Evolutionary conservation across 1,140 invertebrate genomes (phyloP), one percentile per base, ranked within the genome.

Genomic region (Lordiphosa clarofinis): DNA sequence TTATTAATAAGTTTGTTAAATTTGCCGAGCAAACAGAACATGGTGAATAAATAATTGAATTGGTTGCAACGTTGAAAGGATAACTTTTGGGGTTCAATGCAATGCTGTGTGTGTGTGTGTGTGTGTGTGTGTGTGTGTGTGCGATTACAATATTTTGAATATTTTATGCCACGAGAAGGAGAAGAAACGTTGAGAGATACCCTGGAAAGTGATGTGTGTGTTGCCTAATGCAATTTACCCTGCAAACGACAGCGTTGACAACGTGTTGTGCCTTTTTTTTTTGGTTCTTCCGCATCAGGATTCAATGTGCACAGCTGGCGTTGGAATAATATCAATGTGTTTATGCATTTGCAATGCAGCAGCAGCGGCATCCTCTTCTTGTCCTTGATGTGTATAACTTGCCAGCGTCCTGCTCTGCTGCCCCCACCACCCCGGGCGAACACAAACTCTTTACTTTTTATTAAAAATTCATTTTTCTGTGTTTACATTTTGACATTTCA

Each of bases 1-100:
- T 84, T 82, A 82, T 84, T 82, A 82, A 82, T 82, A 82, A 76
- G 76, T 81, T 46, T 76, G 76, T 84, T 84, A 84, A 84, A 84
- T 84, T 82, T 84, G 78, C 72, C 73, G 76, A 84, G 78, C 74
- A 82, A 82, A 82, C 78, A 76, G 59, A 82, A 82, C 67, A 59
- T 60, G 56, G 56, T 57, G 55, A 67, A 81, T 82, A 82, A 84
- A 82, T 82, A 82, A 84, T 82, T 72, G 67, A 75, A 50, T 8
- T 13, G 56, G 13, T 13, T 60, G 37, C 40, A 76, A 68, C 49
- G 75, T 52, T 67, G 64, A 58, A 67, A 67, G 48, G 67, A 64
- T 47, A 67, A 48, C 39, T 46, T 33, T 54, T 47, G 57, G 15
- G 48, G 12, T 21, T 21, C 11, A 31, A 9, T 7, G 7, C 4